phyloP scores from a whole-genome alignment of 2,888 invertebrate genomes.

The Caenorhabditis sp. region DNA sequence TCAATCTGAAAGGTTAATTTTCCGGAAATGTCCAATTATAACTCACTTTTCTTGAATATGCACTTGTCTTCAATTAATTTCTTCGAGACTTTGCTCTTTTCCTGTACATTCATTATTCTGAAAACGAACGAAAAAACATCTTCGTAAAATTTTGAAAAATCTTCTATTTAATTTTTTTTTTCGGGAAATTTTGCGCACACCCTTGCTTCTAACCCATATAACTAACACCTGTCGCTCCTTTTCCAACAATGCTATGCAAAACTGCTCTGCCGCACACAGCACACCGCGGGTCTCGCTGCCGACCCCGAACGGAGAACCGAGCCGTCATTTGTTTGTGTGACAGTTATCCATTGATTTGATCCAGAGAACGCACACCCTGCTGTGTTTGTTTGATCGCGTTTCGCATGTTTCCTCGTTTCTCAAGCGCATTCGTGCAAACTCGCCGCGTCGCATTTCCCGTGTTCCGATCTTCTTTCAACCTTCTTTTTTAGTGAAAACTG shows the following conservation, averaged over 20 bases:
- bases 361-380: constrained; percentile 27
- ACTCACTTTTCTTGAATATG: no score
- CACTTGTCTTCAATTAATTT: no score
- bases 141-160: no score
- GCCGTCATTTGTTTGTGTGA: constrained; percentile 10
- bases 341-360: constrained; percentile 3
- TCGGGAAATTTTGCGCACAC: no score
- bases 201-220: no score
- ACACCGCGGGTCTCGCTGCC: neutral
- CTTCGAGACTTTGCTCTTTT: no score
- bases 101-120: no score
- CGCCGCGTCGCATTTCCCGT: neutral
- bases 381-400: constrained; percentile 11
- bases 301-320: neutral
- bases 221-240: neutral
- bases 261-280: constrained; percentile 15
- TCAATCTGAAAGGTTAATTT: no score
- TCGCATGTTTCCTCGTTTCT: neutral
- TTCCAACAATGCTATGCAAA: neutral
- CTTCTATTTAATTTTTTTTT: no score
- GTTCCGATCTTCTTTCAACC: neutral
- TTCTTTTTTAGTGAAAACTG: neutral
- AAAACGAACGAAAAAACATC: no score
- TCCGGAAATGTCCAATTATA: no score
- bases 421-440: constrained; percentile 14